A percentile compares a stretch with the other conserved stretches of the same genome.
These are phyloP conservation scores for Phocoena sinus DNA, from an alignment of 2,113 vertebrate species.

Conservation along the genomic window DNA sequence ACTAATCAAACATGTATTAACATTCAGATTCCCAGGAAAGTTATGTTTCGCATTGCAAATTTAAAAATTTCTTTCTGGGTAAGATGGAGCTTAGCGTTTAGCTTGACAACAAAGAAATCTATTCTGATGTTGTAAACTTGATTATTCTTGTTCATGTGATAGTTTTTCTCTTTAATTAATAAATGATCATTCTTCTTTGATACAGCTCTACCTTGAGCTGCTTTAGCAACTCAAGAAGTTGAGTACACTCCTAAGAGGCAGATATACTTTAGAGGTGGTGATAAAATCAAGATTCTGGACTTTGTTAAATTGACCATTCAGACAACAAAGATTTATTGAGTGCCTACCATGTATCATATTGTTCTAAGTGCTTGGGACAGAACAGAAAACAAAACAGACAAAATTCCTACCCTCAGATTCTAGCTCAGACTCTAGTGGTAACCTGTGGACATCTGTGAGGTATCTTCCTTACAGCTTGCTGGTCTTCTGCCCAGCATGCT, in stretches of 20 bases:
- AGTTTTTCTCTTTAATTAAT: background rate
- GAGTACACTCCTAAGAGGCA: background rate
- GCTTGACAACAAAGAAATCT: background rate
- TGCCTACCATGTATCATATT: background rate
- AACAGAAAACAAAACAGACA: background rate
- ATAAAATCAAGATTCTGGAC: background rate
- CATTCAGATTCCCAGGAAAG: background rate
- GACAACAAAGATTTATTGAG: background rate
- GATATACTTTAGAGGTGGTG: background rate
- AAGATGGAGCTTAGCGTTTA: background rate
- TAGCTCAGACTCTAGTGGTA: background rate
- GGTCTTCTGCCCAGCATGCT: background rate
- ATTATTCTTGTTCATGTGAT: background rate
- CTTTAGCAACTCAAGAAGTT: background rate
- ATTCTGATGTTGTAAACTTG: background rate
- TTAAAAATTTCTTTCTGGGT: background rate
- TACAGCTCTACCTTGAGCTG: background rate
- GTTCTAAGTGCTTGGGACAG: background rate
- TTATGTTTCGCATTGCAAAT: background rate
- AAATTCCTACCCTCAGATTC: background rate
- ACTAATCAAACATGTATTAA: background rate
- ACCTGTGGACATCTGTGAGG: background rate
- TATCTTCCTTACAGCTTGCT: background rate
- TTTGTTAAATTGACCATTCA: background rate
- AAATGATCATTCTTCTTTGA: background rate